Conservation (phyloP, 2,888 invertebrate species). For the Drosophila maculinotata region DNA sequence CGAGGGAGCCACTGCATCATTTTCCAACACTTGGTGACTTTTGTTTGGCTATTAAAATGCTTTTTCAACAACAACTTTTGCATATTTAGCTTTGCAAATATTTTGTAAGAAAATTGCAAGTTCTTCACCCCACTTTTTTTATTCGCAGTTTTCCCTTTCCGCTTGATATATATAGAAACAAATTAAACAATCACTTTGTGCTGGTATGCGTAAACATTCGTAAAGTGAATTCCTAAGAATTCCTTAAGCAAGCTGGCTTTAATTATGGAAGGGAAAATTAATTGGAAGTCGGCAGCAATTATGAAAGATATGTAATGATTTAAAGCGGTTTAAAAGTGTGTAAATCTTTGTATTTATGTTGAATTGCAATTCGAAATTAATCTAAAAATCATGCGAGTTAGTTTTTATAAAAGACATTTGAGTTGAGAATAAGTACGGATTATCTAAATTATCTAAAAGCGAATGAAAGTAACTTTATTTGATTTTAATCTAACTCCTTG, state of each 20-base stretch:
- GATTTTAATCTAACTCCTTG: no score
- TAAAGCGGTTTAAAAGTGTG: neutral
- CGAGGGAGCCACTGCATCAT: neutral
- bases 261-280: slow-evolving; percentile 20
- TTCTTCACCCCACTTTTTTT: slow-evolving; percentile 1
- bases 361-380: no score
- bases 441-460: no score
- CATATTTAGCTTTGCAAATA: slow-evolving; percentile 16
- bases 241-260: neutral
- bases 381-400: no score
- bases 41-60: slow-evolving; percentile 54
- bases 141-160: slow-evolving; percentile 19
- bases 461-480: no score
- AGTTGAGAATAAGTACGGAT: no score
- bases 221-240: slow-evolving; percentile 22
- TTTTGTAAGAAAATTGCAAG: slow-evolving; percentile 34
- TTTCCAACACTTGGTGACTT: slow-evolving; percentile 39
- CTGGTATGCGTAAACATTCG: slow-evolving; percentile 33
- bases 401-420: no score
- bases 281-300: slow-evolving; percentile 5
- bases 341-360: no score
- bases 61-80: slow-evolving; percentile 25
- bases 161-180: slow-evolving; percentile 6
- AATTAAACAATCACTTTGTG: slow-evolving; percentile 43
- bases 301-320: neutral